phyloP scores from a whole-genome alignment of 2,113 vertebrate genomes.

The Anseranas semipalmata region DNA sequence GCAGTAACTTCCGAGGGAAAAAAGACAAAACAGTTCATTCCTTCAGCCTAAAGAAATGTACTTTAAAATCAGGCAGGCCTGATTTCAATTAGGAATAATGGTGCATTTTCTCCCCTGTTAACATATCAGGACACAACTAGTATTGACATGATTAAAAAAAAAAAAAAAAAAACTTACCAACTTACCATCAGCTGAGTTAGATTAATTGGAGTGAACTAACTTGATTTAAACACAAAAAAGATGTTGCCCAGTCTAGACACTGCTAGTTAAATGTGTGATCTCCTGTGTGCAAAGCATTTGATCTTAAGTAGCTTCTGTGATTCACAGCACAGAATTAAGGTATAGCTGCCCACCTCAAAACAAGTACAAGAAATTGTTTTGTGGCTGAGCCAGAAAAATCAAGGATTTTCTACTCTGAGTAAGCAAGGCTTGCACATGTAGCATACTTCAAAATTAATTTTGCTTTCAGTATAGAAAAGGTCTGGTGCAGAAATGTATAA shows the following conservation, averaged over 20 bases:
- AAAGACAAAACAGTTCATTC: background rate
- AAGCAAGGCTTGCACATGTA: background rate
- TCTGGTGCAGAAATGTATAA: background rate
- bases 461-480: background rate
- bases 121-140: background rate
- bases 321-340: background rate
- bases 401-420: accelerated
- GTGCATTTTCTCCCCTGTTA: background rate
- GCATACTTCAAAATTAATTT: background rate
- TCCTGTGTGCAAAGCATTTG: background rate
- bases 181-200: background rate
- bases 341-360: background rate
- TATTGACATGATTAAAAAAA: background rate
- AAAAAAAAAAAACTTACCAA: background rate
- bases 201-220: background rate
- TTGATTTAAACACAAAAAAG: background rate
- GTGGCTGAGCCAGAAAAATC: background rate
- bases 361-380: background rate
- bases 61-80: background rate
- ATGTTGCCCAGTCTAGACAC: background rate
- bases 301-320: background rate
- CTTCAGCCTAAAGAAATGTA: background rate
- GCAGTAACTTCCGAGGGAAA: background rate
- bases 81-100: background rate
- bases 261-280: background rate